Base-by-base conservation (phyloP, 2,797 vertebrate genomes). In the Gadopsis marmoratus region DNA sequence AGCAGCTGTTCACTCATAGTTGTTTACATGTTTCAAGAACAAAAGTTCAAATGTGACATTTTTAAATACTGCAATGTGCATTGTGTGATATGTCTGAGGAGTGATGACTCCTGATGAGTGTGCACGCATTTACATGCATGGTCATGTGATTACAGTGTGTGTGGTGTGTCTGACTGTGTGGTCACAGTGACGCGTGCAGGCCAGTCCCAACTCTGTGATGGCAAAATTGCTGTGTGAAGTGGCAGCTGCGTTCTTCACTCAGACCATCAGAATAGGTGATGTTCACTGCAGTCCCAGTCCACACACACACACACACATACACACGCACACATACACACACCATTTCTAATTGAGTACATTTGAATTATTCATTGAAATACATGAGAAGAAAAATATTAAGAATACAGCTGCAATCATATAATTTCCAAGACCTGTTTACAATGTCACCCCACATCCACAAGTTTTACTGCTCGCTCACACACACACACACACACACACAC, bases 201-300 rank as follows among this genome's bases (percentile, higher is more conserved):
- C 37, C 50, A 60, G 37, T 76, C 48, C 77, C 53, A 83, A 41
- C 78, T 66, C 37, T 66, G 23, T 55, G 63, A 74, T 76, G 48
- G 67, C 55, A 58, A 82, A 73, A 88, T 74, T 88, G 70, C 55
- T 56, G 69, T 74, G 66, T 85, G 74, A 84, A 90, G 86, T 68
- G 73, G 77, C 82, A 86, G 84, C 79, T 85, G 83, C 12, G 23
- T 69, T 71, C 59, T 78, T 55, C 56, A 76, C 64, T 75, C 33
- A 72, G 79, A 74, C 37, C 67, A 65, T 64, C 56, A 78, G 41
- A 58, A 74, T 35, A 48, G 73, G 59, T 60, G 23, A 71, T 69
- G 51, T 54, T 75, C n/a, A 77, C 1, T 23, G 33, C 29, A 48
- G 41, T 26, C 35, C 51, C 41, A 37, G 35, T 48, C 29, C 62